phyloP scores from a whole-genome alignment of 2,113 vertebrate genomes.

The Lepidiolamprologus cunningtoni region DNA sequence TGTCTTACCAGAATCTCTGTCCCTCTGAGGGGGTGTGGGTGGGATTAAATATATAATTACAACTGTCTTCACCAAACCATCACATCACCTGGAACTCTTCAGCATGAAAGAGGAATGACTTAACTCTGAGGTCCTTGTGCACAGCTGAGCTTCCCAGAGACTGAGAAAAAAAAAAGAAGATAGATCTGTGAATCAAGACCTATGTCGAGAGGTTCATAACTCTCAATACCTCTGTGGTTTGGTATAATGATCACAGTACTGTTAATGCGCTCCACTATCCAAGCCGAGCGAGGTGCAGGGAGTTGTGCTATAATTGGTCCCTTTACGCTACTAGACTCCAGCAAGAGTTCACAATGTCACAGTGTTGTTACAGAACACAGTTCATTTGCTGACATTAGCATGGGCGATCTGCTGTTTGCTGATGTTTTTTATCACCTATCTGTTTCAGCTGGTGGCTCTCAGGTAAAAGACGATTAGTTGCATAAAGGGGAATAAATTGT shows the following conservation, averaged over 20 bases:
- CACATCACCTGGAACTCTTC: not conserved
- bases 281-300: not conserved
- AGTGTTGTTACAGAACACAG: not conserved
- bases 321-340: not conserved
- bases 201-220: not conserved
- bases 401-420: not conserved
- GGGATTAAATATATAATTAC: not conserved
- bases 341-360: not conserved
- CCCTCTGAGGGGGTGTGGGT: not conserved
- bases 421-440: not conserved
- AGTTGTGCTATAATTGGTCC: not conserved
- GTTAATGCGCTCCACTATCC: not conserved
- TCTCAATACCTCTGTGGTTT: not conserved
- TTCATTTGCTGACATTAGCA: not conserved
- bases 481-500: not conserved
- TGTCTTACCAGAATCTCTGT: not conserved
- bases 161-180: not conserved
- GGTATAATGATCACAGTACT: not conserved
- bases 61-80: not conserved
- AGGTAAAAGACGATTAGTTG: not conserved
- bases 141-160: not conserved
- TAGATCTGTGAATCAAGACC: not conserved
- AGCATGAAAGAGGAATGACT: not conserved
- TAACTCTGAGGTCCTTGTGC: not conserved
- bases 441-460: not conserved